These are phyloP conservation scores for Erpobdella octoculata DNA, from an alignment of 2,888 invertebrate genomes.

Conservation along the genomic window DNA sequence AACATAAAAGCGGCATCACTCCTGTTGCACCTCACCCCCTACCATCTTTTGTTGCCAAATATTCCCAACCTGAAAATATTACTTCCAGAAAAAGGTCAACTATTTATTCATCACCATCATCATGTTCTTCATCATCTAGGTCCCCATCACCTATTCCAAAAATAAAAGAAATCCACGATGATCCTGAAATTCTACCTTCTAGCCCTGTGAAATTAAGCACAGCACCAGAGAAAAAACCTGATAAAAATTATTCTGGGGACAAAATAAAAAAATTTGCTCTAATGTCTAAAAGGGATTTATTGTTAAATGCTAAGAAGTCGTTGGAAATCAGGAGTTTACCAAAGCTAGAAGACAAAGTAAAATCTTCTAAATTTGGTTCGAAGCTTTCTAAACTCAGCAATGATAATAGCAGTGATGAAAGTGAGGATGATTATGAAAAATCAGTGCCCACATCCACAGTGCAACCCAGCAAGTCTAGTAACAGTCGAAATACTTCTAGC, in stretches of 20 bases:
- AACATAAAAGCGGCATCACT: background rate
- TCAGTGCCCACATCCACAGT: background rate
- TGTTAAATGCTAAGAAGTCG: slow-evolving; percentile 11
- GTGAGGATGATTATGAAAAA: background rate
- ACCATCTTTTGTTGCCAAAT: background rate
- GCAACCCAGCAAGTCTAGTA: background rate
- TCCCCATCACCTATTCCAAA: background rate
- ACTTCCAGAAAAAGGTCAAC: background rate
- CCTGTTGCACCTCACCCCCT: background rate
- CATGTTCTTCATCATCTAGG: background rate
- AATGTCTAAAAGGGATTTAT: slow-evolving; percentile 17
- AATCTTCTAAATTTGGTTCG: background rate
- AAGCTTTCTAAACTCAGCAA: background rate
- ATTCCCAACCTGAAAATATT: background rate
- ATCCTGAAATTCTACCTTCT: too few species aligned
- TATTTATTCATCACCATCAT: background rate
- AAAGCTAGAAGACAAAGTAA: slow-evolving; percentile 2
- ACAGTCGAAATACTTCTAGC: too few species aligned
- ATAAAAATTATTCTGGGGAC: too few species aligned
- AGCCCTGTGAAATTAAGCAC: too few species aligned
- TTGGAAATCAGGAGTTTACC: background rate
- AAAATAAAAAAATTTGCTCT: too few species aligned
- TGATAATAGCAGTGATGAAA: background rate
- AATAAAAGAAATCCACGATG: background rate
- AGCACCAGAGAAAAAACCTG: too few species aligned